Base-by-base conservation (phyloP, 2,797 vertebrate species). In the Tolypeutes matacus region DNA sequence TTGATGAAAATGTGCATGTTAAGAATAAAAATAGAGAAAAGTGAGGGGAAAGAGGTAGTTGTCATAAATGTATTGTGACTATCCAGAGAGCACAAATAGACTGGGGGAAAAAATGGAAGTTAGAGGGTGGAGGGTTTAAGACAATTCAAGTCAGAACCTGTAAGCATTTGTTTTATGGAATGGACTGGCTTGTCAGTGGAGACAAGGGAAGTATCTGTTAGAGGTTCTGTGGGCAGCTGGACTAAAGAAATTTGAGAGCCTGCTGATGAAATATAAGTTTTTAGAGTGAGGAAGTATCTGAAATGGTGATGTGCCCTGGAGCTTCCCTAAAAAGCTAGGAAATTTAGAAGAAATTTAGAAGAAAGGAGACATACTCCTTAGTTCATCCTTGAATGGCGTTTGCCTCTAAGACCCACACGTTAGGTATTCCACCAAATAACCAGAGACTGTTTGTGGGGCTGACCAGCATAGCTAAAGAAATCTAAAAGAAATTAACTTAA, bases 311-410 rank as follows among this genome's bases (percentile, higher is more conserved):
- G 4, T 23, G 9, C 2, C 34, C 13, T 62, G 7, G 7, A 64
- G 15, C 9, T 72, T 73, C 15, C 62, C 27, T 65, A 13, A 80
- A 77, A 5, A 85, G 85, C 29, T 11, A 42, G 56, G 31, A 69
- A 69, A 69, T 69, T 88, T 89, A 83, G 70, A 81, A 77, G 31
- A 69, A 69, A 69, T 69, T 88, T 89, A 83, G 70, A 81, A 77
- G 13, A 70, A 58, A 67, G 7, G 4, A 85, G 51, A 0, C 65
- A 58, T 1, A n/a, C 3, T 78, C 69, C 20, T 78, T 31, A 39
- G 62, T 76, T 62, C 6, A 65, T 23, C 25, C 17, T 51, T 65
- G 69, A 88, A 77, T 5, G 49, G 1, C 60, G 11, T 95, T 67
- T 75, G 39, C 14, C 31, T 94, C 27, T 34, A 58, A 62, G 15